phyloP scores from a whole-genome alignment of 2,113 vertebrate genomes.

The Phalacrocorax carbo region DNA sequence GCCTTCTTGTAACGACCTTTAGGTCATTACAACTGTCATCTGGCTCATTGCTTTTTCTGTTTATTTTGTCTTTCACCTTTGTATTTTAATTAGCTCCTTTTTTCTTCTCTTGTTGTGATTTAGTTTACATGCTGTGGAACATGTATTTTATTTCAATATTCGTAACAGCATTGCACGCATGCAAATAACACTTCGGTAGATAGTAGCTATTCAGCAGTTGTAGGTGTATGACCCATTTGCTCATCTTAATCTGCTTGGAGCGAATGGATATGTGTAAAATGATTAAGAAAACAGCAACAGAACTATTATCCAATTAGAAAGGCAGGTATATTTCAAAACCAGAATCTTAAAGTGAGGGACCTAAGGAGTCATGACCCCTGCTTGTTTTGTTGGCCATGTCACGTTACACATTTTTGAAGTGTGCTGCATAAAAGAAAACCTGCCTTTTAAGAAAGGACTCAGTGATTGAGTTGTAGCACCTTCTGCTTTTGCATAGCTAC shows the following conservation, averaged over 20 bases:
- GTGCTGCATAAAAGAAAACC: background rate
- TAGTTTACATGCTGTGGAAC: slow-evolving; percentile 2
- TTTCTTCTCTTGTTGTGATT: slow-evolving; percentile 1
- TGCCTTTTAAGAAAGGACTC: background rate
- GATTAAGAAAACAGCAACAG: background rate
- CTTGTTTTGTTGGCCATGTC: background rate
- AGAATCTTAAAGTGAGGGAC: background rate
- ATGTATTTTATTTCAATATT: slow-evolving; percentile 16
- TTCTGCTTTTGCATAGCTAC: background rate
- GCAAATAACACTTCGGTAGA: background rate
- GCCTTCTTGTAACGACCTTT: background rate
- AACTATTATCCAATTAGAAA: background rate
- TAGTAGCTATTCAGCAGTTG: background rate
- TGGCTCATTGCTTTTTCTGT: background rate
- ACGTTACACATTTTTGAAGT: background rate
- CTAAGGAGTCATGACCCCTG: background rate
- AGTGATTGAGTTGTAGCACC: background rate
- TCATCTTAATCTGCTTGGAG: background rate
- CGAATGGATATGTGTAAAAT: background rate
- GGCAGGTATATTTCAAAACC: background rate
- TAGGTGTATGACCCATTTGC: background rate
- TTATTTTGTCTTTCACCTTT: slow-evolving; percentile 35
- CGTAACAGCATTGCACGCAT: background rate
- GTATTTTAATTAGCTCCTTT: slow-evolving; percentile 43
- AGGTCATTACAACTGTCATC: background rate